These are phyloP conservation scores for Corythoichthys intestinalis DNA, from an alignment of 2,113 vertebrate species.

Conservation along the genomic window DNA sequence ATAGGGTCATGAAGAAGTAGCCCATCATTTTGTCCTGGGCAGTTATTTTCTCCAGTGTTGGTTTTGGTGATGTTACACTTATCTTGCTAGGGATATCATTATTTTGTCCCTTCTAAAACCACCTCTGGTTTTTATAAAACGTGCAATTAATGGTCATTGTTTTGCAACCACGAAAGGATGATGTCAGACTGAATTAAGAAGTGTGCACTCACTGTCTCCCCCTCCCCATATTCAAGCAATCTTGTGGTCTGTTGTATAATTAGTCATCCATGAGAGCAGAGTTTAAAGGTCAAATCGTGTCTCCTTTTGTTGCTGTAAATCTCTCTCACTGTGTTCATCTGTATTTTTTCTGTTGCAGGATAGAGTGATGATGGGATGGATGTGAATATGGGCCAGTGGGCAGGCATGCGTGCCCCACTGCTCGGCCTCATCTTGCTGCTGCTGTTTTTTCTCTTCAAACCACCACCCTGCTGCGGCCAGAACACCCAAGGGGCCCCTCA, in stretches of 20 bases:
- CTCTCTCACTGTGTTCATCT: constrained; percentile 23
- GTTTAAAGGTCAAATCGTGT: constrained; percentile 21
- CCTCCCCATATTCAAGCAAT: constrained; percentile 20
- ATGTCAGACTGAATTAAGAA: constrained; percentile 46
- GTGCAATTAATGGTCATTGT: constrained; percentile 48
- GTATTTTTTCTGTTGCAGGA: constrained; percentile 69
- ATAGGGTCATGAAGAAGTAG: constrained; percentile 30
- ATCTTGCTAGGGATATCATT: constrained; percentile 45
- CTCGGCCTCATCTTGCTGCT: constrained; percentile 77
- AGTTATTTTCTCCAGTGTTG: constrained; percentile 44
- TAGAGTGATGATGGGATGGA: constrained; percentile 88
- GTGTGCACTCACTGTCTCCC: constrained; percentile 5
- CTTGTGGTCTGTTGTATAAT: constrained; percentile 31
- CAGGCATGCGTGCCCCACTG: constrained; percentile 74
- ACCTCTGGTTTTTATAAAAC: constrained; percentile 49
- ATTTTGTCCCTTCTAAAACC: constrained; percentile 60
- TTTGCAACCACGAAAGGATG: constrained; percentile 41
- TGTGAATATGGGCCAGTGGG: constrained; percentile 86
- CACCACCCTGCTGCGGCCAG: constrained; percentile 71
- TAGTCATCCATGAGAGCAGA: constrained; percentile 6
- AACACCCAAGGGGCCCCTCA: constrained; percentile 57
- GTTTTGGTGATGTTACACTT: constrained; percentile 51
- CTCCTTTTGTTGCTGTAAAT: constrained; percentile 22
- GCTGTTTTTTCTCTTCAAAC: constrained; percentile 75
- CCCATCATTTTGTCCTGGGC: constrained; percentile 30